A percentile compares a stretch with the other conserved stretches of the same genome.
These are phyloP conservation scores for Nylanderia fulva DNA, from an alignment of 1,140 invertebrate genomes.

Conservation along the genomic window DNA sequence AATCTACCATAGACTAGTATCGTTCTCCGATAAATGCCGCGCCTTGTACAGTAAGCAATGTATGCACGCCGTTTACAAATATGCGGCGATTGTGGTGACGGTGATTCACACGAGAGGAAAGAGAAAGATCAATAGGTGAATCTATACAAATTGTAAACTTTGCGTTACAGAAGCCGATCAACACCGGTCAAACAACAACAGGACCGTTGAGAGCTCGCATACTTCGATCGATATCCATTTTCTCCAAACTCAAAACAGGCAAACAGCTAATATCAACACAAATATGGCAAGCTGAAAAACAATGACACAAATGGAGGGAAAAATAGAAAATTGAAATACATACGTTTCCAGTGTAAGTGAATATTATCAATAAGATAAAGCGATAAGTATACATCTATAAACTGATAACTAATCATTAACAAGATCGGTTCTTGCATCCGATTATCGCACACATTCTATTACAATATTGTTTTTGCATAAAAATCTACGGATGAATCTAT, in stretches of 20 bases:
- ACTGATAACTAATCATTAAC: too few species aligned
- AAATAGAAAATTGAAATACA: neutral
- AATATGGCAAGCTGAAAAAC: constrained; percentile 19
- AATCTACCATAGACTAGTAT: constrained; percentile 6
- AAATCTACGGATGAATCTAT: neutral
- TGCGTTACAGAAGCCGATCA: constrained; percentile 8
- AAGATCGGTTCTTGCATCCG: neutral
- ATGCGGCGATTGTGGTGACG: constrained; percentile 26
- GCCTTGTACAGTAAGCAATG: constrained; percentile 42
- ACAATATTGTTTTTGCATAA: neutral
- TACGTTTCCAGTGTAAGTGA: too few species aligned
- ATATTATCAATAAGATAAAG: neutral
- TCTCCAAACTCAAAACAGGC: neutral
- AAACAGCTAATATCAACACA: constrained; percentile 7
- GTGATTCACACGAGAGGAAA: constrained; percentile 27
- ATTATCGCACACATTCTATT: neutral
- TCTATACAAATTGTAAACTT: neutral
- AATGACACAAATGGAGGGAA: neutral
- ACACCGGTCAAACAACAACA: constrained; percentile 23
- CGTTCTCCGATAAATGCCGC: constrained; percentile 37
- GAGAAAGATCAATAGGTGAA: constrained; percentile 43
- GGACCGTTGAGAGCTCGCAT: neutral
- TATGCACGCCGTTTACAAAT: constrained; percentile 44
- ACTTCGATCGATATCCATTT: constrained; percentile 41
- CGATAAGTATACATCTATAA: neutral